Percentiles rank a stretch among this genome's conserved stretches.
These are phyloP conservation scores for Sinocyclocheilus anophthalmus DNA, from an alignment of 2,113 vertebrate genomes.

Conservation along the genomic window DNA sequence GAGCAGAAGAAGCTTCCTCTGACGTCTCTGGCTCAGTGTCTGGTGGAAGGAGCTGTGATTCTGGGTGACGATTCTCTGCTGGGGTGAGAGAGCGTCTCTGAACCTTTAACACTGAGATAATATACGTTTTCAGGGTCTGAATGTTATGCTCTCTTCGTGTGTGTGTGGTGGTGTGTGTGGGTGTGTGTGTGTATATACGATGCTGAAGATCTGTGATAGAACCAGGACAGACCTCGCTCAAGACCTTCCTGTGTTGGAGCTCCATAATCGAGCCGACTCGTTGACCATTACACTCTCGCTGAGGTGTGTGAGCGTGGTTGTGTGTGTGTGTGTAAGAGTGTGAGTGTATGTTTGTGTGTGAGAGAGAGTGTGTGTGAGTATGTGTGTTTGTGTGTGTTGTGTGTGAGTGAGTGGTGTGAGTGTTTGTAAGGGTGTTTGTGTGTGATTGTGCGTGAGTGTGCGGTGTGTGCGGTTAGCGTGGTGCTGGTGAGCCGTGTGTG, in stretches of 20 bases:
- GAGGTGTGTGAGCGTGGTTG: slow-evolving; percentile 80
- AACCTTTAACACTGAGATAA: not conserved
- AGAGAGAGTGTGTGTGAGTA: not conserved
- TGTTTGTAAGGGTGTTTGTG: too few relatives aligned
- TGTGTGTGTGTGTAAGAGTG: rapidly evolving
- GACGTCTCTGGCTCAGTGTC: slow-evolving; percentile 90
- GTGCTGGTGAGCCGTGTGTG: too few relatives aligned
- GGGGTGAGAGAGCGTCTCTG: slow-evolving; percentile 78
- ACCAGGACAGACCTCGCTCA: slow-evolving; percentile 92
- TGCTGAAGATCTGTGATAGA: slow-evolving; percentile 92
- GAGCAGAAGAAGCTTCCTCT: slow-evolving; percentile 92
- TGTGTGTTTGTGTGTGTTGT: too few relatives aligned
- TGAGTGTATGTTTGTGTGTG: not conserved
- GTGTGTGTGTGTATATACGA: slow-evolving; percentile 78
- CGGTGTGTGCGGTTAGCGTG: too few relatives aligned
- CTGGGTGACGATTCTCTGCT: slow-evolving; percentile 92
- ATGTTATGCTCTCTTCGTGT: not conserved
- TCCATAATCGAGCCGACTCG: slow-evolving; percentile 89
- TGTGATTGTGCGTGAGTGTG: too few relatives aligned
- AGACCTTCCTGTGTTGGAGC: slow-evolving; percentile 91
- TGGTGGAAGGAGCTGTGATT: slow-evolving; percentile 89
- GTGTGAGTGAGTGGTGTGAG: too few relatives aligned
- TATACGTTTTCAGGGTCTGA: not conserved
- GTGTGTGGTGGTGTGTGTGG: slow-evolving; percentile 56
- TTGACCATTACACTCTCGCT: slow-evolving; percentile 90